Conservation (phyloP, 2,888 invertebrate species). For the Chironomus tentans region DNA sequence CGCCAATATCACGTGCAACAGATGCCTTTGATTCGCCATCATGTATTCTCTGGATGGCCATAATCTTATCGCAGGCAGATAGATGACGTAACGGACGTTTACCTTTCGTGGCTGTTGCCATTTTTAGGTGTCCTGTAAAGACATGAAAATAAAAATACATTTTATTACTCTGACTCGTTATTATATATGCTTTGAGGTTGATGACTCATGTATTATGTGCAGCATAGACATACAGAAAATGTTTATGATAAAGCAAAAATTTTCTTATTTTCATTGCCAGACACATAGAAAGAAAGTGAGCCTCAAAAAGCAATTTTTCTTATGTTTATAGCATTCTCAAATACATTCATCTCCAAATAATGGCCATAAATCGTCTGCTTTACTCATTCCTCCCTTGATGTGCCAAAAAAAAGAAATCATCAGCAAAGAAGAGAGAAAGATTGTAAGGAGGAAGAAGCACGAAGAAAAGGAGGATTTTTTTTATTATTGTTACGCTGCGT, state of each 20-base stretch:
- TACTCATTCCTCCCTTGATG: not conserved
- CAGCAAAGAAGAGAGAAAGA: not conserved
- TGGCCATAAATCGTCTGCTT: constrained; percentile 19
- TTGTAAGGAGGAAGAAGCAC: too few relatives aligned
- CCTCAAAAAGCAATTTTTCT: not conserved
- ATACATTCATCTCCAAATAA: constrained; percentile 17
- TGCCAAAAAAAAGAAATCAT: not conserved
- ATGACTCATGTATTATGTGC: too few relatives aligned
- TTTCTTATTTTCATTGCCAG: not conserved
- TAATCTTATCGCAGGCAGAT: constrained; percentile 68
- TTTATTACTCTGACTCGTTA: too few relatives aligned
- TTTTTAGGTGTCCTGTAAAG: constrained; percentile 24
- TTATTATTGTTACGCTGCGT: not conserved
- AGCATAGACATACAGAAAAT: not conserved
- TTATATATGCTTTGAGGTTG: too few relatives aligned
- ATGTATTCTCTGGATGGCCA: constrained; percentile 72
- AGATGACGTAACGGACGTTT: constrained; percentile 71
- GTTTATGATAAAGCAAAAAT: not conserved
- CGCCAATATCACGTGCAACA: constrained; percentile 75
- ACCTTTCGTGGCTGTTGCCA: constrained; percentile 47
- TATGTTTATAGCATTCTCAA: constrained; percentile 17
- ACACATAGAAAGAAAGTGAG: not conserved
- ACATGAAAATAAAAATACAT: not conserved
- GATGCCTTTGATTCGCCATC: constrained; percentile 80
- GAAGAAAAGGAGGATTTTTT: not conserved